phyloP scores from a whole-genome alignment of 2,113 vertebrate species.

The Cebidichthys violaceus region DNA sequence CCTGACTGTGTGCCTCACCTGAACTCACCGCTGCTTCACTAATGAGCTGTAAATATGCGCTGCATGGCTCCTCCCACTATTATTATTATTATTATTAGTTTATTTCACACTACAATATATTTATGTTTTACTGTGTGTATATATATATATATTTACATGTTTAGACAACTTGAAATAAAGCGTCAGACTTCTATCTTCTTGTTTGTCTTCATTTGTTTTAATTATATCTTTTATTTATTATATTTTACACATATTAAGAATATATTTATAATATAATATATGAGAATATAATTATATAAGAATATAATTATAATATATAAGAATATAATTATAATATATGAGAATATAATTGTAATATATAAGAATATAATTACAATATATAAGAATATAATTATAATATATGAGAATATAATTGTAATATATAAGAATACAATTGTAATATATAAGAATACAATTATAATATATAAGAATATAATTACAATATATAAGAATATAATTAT shows the following conservation, averaged over 20 bases:
- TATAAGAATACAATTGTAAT: no score
- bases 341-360: no score
- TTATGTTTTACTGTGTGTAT: background rate
- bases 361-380: no score
- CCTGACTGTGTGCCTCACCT: background rate
- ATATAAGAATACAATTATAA: no score
- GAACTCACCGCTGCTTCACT: background rate
- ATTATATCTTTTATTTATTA: background rate
- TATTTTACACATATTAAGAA: no score
- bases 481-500: no score
- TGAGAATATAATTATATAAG: background rate
- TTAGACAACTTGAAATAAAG: conserved; percentile 2
- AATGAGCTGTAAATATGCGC: background rate
- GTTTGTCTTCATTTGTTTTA: background rate
- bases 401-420: no score
- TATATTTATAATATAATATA: no score
- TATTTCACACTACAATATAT: background rate
- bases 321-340: no score
- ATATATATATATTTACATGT: background rate
- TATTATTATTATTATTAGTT: background rate
- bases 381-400: no score
- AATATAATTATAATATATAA: no score
- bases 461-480: no score
- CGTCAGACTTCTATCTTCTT: background rate
- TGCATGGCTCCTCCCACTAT: background rate